phyloP scores from a whole-genome alignment of 2,888 invertebrate species.

The Zele albiditarsus region DNA sequence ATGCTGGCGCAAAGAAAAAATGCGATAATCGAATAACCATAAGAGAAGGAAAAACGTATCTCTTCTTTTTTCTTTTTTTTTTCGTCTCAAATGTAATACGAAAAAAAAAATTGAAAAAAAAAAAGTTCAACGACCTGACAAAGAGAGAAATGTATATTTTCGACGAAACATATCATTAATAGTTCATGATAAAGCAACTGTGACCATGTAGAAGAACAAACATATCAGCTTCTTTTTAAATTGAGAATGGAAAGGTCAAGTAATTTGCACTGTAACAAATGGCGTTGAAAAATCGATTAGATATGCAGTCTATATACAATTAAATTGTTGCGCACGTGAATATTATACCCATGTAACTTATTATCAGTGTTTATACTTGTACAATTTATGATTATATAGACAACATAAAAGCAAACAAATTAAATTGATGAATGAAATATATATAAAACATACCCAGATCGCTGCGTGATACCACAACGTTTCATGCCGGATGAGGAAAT shows the following conservation, averaged over 20 bases:
- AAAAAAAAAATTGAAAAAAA: no score
- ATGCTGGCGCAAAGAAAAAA: no score
- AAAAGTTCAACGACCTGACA: no score
- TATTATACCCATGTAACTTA: slow-evolving; percentile 1
- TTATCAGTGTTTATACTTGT: slow-evolving; percentile 7
- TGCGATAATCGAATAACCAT: no score
- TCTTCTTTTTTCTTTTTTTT: no score
- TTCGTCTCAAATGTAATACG: no score
- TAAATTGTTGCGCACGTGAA: slow-evolving; percentile 22
- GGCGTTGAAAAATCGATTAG: slow-evolving; percentile 20
- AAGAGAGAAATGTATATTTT: no score
- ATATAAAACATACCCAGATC: slow-evolving; percentile 43
- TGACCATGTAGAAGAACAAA: neutral
- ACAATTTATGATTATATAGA: neutral
- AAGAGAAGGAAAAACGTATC: no score
- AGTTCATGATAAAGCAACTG: neutral
- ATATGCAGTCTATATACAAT: slow-evolving; percentile 1
- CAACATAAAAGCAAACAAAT: neutral
- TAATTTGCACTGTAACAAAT: neutral
- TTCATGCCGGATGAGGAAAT: slow-evolving; percentile 53
- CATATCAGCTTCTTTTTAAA: neutral
- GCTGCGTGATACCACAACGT: slow-evolving; percentile 46
- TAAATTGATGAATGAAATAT: neutral
- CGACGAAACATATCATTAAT: neutral
- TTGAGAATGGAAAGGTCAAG: neutral